Evolutionary conservation across 35 echinoderm and acorn worm genomes (phyloP).

Genomic region (Ophioderma brevispina): DNA sequence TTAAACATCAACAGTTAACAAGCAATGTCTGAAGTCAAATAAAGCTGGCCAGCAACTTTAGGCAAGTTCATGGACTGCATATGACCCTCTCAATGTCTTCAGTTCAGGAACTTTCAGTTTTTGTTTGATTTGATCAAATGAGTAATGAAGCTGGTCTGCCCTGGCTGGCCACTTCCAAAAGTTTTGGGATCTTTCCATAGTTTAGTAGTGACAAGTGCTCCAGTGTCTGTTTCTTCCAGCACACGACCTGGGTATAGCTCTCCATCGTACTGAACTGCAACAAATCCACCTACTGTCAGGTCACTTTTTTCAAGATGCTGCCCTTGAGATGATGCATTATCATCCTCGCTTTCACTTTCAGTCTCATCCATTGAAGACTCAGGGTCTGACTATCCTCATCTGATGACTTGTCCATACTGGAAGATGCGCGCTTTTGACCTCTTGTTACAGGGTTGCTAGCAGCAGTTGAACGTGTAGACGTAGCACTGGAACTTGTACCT

Average conservation of each 20-base stretch:
- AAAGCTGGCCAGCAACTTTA: background rate
- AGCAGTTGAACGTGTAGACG: no score
- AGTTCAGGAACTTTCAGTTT: no score
- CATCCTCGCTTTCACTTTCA: background rate
- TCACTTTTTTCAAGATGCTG: background rate
- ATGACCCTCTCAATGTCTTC: background rate
- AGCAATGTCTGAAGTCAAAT: background rate
- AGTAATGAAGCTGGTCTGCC: background rate
- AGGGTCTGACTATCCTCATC: background rate
- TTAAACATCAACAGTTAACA: background rate
- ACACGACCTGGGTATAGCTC: background rate
- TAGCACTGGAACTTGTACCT: no score
- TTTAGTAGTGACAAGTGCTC: background rate
- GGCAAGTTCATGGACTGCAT: background rate
- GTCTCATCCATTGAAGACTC: background rate
- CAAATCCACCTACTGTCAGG: background rate
- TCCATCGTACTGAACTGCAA: background rate
- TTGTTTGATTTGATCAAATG: background rate
- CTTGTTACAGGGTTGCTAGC: no score
- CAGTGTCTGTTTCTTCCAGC: background rate
- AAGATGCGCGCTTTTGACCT: background rate
- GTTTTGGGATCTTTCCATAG: background rate
- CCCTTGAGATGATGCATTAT: background rate
- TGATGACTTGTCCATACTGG: background rate
- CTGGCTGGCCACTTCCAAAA: background rate